Percentiles rank a stretch among this genome's conserved stretches.
These are phyloP conservation scores for Anolis carolinensis DNA, from an alignment of 2,113 vertebrate species.

Conservation along the genomic window DNA sequence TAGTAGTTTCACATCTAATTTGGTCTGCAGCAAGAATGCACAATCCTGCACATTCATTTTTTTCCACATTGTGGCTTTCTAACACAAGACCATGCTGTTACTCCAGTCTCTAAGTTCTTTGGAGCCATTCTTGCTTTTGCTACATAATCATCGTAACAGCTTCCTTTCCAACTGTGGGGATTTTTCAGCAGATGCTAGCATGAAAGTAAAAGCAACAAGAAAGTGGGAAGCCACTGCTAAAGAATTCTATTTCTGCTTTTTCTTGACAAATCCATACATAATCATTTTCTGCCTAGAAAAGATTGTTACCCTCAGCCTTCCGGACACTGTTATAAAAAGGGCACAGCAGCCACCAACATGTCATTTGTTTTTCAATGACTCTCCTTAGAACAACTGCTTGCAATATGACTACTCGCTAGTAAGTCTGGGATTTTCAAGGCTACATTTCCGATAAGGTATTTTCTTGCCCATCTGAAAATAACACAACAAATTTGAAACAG, in stretches of 20 bases:
- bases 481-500: neutral
- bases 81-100: neutral
- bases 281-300: constrained; percentile 37
- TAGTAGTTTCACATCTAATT: neutral
- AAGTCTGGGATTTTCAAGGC: no score
- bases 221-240: constrained; percentile 20
- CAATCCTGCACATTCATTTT: neutral
- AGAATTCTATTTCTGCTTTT: constrained; percentile 33
- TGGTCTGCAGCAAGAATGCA: neutral
- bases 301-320: neutral
- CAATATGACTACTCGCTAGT: neutral
- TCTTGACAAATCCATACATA: constrained; percentile 25
- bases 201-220: constrained; percentile 58
- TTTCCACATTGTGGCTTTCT: neutral
- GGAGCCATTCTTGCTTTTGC: constrained; percentile 17
- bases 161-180: constrained; percentile 58
- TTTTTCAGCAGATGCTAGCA: constrained; percentile 44
- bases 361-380: neutral
- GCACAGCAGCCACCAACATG: neutral
- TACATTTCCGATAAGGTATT: no score
- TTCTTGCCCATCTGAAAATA: neutral
- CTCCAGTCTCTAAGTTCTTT: neutral
- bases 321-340: constrained; percentile 3
- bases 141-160: constrained; percentile 40
- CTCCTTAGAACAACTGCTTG: neutral